Evolutionary conservation across 2,797 vertebrate species (phyloP).

Genomic region (Anguilla pacifica): DNA sequence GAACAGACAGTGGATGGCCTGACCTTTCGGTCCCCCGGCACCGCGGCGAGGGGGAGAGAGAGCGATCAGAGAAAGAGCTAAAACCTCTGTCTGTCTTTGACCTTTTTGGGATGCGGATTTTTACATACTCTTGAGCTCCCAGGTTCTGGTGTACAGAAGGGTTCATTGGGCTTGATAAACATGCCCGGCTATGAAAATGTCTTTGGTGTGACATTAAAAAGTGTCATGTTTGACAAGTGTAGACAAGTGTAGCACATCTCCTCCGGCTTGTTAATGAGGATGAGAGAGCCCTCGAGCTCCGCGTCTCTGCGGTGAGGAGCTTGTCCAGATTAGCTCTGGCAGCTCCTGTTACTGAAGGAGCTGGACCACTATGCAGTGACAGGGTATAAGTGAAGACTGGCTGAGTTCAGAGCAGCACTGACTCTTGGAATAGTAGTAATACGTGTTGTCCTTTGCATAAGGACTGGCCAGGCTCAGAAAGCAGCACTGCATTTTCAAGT

Average conservation of each 20-base stretch:
- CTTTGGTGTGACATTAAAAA: constrained; percentile 34
- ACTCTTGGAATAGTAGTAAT: background rate
- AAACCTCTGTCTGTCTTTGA: background rate
- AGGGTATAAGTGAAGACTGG: background rate
- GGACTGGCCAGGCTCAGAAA: background rate
- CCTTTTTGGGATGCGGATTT: background rate
- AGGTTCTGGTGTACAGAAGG: constrained; percentile 10
- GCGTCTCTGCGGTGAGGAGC: background rate
- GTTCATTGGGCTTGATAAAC: constrained; percentile 20
- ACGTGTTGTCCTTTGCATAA: background rate
- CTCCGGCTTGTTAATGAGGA: constrained; percentile 38
- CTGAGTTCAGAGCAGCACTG: background rate
- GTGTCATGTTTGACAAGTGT: constrained; percentile 40
- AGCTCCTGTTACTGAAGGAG: constrained; percentile 1
- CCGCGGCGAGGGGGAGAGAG: background rate
- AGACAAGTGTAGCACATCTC: constrained; percentile 21
- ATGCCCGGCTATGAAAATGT: background rate
- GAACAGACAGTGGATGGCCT: background rate
- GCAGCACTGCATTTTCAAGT: background rate
- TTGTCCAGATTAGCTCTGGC: constrained; percentile 17
- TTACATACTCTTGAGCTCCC: background rate
- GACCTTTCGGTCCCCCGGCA: background rate
- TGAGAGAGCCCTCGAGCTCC: constrained; percentile 12
- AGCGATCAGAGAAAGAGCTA: background rate
- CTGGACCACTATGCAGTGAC: background rate